Base-by-base conservation (phyloP, 2,888 invertebrate genomes). In the Agrochola lychnidis region DNA sequence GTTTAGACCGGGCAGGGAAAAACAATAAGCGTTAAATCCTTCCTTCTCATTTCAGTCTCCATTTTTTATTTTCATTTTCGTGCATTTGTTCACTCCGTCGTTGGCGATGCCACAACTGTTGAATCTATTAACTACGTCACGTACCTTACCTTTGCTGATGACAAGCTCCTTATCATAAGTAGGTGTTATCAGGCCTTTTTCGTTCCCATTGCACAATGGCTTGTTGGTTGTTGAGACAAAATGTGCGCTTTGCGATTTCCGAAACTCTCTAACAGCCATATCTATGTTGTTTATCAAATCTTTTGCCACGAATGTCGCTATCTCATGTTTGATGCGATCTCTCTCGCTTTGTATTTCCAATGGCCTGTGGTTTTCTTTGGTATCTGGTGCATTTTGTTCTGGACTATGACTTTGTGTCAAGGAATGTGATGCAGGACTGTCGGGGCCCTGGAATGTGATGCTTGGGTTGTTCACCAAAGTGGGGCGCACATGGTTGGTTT, bases 401-500 rank as follows among this genome's bases (percentile, higher is more conserved):
- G 95, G 95, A 70, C 96, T 95, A 76, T 95, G 94, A 67, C 92
- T 95, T 81, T 95, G 94, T 62, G 94, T 95, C 22, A 95, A 87
- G 0, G 96, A 95, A 80, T 95, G 96, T 2, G 96, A 94, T 4
- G 96, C 96, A 4, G 96, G 96, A 57, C 96, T 96, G 73, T 96
- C 96, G 0, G 96, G 96, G 0, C 96, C 96, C 93, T 96, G 96
- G 70, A 96, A 96, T 12, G 96, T 96, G 78, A 96, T 96, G 84
- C 96, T 96, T 0, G 96, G 96, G 68, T 96, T 95, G 78, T 89
- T 94, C 4, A 91, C 90, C 53, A 90, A 77, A 30, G 88, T 88
- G 30, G 85, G 90, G 76, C 93, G 92, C 9, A 80, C 83, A 61
- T 91, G 83, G 64, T 92, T 93, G 2, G 88, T 88, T 78, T 88